Evolutionary conservation across 2,888 invertebrate species (phyloP).

Genomic region (Platycheirus rosarum): DNA sequence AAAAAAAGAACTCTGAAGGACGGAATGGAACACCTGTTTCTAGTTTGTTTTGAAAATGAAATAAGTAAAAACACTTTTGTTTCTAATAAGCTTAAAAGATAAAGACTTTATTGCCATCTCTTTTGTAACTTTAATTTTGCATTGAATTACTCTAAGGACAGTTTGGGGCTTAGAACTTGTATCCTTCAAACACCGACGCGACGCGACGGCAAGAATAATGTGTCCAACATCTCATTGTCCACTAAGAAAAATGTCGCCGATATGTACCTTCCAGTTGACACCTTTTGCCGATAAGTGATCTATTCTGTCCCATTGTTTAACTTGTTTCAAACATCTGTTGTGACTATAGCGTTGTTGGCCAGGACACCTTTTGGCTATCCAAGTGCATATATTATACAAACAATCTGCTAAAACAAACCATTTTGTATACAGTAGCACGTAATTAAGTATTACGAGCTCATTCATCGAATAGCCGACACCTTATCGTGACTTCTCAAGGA

Average conservation of each 20-base stretch:
- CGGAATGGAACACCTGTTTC: slow-evolving; percentile 39
- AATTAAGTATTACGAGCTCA: slow-evolving; percentile 73
- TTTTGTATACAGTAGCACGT: slow-evolving; percentile 60
- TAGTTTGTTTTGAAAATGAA: too few relatives aligned
- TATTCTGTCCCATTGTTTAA: slow-evolving; percentile 45
- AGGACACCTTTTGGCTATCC: slow-evolving; percentile 6
- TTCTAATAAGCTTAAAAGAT: too few relatives aligned
- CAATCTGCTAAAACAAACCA: slow-evolving; percentile 8
- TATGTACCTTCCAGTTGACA: slow-evolving; percentile 33
- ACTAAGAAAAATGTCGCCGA: not conserved
- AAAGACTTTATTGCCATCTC: too few relatives aligned
- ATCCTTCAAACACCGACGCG: too few relatives aligned
- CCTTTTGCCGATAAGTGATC: slow-evolving; percentile 52
- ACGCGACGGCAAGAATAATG: too few relatives aligned
- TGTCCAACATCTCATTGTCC: not conserved
- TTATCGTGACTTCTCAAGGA: slow-evolving; percentile 73
- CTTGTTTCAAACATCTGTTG: slow-evolving; percentile 53
- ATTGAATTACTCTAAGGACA: too few relatives aligned
- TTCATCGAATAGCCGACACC: slow-evolving; percentile 72
- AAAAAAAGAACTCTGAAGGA: slow-evolving; percentile 20
- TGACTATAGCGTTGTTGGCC: slow-evolving; percentile 7
- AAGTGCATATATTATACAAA: slow-evolving; percentile 39
- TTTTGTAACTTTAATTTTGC: too few relatives aligned
- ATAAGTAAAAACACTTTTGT: too few relatives aligned
- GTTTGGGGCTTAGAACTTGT: too few relatives aligned